Conservation (phyloP, 2,113 vertebrate species). For the Aptenodytes forsteri region DNA sequence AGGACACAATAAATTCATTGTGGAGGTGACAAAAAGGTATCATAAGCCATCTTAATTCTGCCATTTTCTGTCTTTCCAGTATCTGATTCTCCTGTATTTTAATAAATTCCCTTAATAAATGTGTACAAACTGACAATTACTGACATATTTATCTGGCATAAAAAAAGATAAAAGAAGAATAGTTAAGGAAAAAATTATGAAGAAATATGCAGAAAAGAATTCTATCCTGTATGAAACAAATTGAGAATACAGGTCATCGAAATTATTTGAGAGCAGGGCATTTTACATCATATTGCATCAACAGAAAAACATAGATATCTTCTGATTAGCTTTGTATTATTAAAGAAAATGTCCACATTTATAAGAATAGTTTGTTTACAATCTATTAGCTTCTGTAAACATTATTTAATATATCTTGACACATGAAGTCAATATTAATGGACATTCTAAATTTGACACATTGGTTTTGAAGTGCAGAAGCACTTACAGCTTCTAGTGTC, state of each 20-base stretch:
- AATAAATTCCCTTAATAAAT: background rate
- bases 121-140: background rate
- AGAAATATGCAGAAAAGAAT: background rate
- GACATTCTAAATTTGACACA: background rate
- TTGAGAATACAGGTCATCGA: background rate
- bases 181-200: background rate
- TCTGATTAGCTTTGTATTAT: background rate
- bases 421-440: background rate
- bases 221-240: background rate
- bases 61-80: background rate
- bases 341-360: background rate
- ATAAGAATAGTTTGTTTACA: background rate
- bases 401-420: background rate
- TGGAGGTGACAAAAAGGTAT: background rate
- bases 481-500: background rate
- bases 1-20: background rate
- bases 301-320: background rate
- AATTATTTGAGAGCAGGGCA: background rate
- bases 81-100: background rate
- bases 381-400: background rate
- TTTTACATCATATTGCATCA: background rate
- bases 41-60: background rate
- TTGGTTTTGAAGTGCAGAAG: background rate
- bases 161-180: background rate
- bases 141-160: background rate